Percentiles rank a stretch among this genome's conserved stretches.
Evolutionary conservation across 2,797 vertebrate genomes (phyloP).

Genomic region (Eptatretus atami): DNA sequence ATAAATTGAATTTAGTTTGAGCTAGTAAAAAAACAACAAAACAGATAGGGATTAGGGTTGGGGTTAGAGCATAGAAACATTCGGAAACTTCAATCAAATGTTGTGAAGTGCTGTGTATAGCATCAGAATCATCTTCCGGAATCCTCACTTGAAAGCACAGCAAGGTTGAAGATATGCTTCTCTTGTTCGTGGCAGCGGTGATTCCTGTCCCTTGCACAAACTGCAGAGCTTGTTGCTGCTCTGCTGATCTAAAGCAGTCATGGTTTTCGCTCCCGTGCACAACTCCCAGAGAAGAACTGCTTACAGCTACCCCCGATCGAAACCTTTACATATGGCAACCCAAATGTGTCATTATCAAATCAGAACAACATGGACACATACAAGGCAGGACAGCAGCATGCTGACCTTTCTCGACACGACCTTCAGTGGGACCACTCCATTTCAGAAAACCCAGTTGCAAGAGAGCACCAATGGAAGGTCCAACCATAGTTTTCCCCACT

Average conservation of each 20-base stretch:
- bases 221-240: constrained; percentile 24
- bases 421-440: constrained; percentile 20
- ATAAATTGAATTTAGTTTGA: no score
- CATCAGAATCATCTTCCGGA: no score
- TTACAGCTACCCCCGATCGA: constrained; percentile 20
- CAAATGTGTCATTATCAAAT: no score
- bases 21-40: no score
- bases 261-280: constrained; percentile 29
- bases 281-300: constrained; percentile 40
- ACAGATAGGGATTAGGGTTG: no score
- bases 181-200: constrained; percentile 18
- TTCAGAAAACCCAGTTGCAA: constrained; percentile 32
- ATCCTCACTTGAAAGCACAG: constrained; percentile 52
- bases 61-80: no score
- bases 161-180: constrained; percentile 46
- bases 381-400: no score
- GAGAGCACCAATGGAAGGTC: constrained; percentile 63
- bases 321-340: no score
- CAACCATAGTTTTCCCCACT: constrained; percentile 39
- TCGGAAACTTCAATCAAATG: no score
- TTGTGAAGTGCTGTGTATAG: no score
- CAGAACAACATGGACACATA: no score
- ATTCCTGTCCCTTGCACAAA: constrained; percentile 32
- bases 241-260: constrained; percentile 9
- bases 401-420: constrained; percentile 26